phyloP scores from a whole-genome alignment of 1,140 invertebrate species.

The Probaryconus sp. region DNA sequence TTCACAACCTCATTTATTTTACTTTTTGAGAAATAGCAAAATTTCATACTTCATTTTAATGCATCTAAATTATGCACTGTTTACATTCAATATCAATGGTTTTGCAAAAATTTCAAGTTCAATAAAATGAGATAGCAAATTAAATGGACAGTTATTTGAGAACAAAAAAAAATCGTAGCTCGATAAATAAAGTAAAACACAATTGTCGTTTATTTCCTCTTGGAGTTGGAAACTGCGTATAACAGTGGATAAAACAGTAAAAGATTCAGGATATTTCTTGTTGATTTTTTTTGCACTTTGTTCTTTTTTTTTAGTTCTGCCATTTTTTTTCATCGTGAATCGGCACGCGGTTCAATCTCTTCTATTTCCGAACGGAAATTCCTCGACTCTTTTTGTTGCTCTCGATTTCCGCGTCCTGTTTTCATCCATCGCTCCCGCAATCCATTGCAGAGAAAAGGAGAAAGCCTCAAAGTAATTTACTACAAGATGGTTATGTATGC shows the following conservation, averaged over 20 bases:
- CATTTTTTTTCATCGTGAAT: slow-evolving; percentile 48
- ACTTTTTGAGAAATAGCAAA: too few species aligned
- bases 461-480: slow-evolving; percentile 49
- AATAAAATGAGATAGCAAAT: too few species aligned
- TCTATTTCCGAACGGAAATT: slow-evolving; percentile 37
- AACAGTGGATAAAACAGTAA: slow-evolving; percentile 21
- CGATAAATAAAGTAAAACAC: background rate
- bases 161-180: too few species aligned
- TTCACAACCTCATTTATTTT: too few species aligned
- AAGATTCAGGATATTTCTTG: slow-evolving; percentile 29
- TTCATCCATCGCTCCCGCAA: slow-evolving; percentile 30
- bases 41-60: too few species aligned
- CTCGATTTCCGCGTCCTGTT: slow-evolving; percentile 18
- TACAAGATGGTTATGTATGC: slow-evolving; percentile 35
- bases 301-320: too few species aligned
- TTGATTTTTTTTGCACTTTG: slow-evolving; percentile 30
- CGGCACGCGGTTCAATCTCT: slow-evolving; percentile 41
- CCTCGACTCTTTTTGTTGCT: slow-evolving; percentile 36
- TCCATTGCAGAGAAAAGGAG: slow-evolving; percentile 21
- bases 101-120: too few species aligned
- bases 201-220: background rate
- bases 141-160: too few species aligned
- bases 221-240: background rate
- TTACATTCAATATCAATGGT: too few species aligned
- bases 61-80: too few species aligned